phyloP scores from a whole-genome alignment of 2,888 invertebrate species.

The Eupithecia centaureata region DNA sequence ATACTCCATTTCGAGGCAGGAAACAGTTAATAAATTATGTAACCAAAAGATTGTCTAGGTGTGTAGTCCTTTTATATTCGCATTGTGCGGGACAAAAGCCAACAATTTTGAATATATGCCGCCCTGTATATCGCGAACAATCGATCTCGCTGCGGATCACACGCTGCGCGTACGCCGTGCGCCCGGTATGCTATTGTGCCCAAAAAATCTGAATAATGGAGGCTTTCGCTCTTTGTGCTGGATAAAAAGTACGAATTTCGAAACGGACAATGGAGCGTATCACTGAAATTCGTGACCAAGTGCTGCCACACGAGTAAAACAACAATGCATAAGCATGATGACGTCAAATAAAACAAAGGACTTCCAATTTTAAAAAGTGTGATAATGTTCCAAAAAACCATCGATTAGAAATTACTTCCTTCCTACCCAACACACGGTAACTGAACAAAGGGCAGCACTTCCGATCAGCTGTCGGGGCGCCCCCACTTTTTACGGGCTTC shows the following conservation, averaged over 20 bases:
- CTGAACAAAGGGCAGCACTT: constrained; percentile 81
- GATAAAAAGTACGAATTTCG: constrained; percentile 76
- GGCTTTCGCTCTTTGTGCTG: constrained; percentile 72
- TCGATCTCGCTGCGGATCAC: constrained; percentile 73
- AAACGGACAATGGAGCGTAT: constrained; percentile 68
- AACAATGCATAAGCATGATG: constrained; percentile 4
- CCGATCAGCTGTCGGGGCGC: constrained; percentile 82
- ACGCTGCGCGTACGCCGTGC: constrained; percentile 78
- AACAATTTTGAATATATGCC: constrained; percentile 73
- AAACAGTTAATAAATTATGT: constrained; percentile 67
- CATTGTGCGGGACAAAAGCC: constrained; percentile 70
- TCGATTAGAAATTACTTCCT: constrained; percentile 62
- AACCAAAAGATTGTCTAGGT: constrained; percentile 68
- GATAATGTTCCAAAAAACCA: constrained; percentile 30
- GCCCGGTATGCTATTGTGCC: constrained; percentile 69
- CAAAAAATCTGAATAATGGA: constrained; percentile 76
- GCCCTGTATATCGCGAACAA: constrained; percentile 73
- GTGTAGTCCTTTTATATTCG: constrained; percentile 69
- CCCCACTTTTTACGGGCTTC: constrained; percentile 78
- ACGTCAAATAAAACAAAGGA: constrained; percentile 8
- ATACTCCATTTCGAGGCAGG: constrained; percentile 59
- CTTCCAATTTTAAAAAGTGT: constrained; percentile 27
- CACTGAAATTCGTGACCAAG: constrained; percentile 60
- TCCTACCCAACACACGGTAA: constrained; percentile 69
- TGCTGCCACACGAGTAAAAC: constrained; percentile 16